Evolutionary conservation across 2,113 vertebrate species (phyloP).

Genomic region (Corvus moneduloides): DNA sequence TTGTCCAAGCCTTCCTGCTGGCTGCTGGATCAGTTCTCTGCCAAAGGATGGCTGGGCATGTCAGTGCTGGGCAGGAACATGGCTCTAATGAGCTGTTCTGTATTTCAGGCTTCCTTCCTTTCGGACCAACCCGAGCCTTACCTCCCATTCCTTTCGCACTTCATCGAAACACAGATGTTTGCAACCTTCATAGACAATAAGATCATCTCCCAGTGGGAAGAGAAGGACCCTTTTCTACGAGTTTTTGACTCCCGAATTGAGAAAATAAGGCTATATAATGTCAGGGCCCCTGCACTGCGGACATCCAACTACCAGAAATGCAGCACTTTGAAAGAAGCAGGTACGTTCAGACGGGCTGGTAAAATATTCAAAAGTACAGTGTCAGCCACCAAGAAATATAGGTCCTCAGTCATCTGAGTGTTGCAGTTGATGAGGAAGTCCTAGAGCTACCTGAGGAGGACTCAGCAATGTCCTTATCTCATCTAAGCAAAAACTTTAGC

Average conservation of each 20-base stretch:
- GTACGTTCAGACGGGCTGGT: slow-evolving; percentile 63
- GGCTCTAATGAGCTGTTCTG: slow-evolving; percentile 32
- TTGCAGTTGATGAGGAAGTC: background rate
- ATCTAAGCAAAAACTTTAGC: background rate
- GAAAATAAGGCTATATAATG: slow-evolving; percentile 85
- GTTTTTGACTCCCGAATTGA: slow-evolving; percentile 93
- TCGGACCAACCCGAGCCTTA: slow-evolving; percentile 89
- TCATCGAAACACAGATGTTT: slow-evolving; percentile 98
- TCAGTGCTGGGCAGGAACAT: fast-evolving
- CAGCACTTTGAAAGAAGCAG: slow-evolving; percentile 87
- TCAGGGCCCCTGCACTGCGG: slow-evolving; percentile 77
- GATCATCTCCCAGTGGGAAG: slow-evolving; percentile 94
- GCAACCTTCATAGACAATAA: slow-evolving; percentile 97
- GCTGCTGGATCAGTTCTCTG: background rate
- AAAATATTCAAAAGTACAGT: slow-evolving; percentile 4
- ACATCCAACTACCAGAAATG: slow-evolving; percentile 89
- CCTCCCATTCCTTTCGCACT: slow-evolving; percentile 92
- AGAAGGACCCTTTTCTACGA: slow-evolving; percentile 88
- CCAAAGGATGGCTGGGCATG: fast-evolving
- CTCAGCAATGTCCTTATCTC: background rate
- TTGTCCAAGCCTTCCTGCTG: background rate
- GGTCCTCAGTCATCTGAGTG: background rate
- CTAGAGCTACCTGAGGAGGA: background rate
- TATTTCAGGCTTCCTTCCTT: slow-evolving; percentile 91
- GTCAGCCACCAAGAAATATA: background rate